Conservation (phyloP, 2,113 vertebrate species). For the Muntiacus reevesi region DNA sequence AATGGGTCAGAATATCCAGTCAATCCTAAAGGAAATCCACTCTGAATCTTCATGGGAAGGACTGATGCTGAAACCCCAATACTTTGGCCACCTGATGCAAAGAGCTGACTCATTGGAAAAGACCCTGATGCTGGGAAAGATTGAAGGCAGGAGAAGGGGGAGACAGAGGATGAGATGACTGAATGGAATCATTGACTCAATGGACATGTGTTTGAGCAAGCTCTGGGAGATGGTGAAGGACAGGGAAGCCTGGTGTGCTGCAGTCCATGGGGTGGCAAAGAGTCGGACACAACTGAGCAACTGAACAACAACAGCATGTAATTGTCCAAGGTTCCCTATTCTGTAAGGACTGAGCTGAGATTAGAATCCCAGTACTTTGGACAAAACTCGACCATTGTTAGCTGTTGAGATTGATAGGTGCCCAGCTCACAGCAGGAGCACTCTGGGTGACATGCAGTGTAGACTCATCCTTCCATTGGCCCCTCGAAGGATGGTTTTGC, state of each 20-base stretch:
- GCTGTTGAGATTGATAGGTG: accelerated
- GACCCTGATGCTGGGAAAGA: not conserved
- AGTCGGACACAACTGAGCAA: accelerated
- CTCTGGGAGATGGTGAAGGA: not conserved
- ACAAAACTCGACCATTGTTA: not conserved
- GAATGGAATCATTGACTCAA: not conserved
- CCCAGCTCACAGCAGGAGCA: accelerated
- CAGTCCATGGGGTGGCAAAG: not conserved
- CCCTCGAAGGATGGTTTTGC: not conserved
- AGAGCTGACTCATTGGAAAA: not conserved
- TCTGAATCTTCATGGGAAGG: not conserved
- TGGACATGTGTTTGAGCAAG: not conserved
- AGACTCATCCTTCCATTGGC: not conserved
- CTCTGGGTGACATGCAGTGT: accelerated
- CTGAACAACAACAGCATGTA: not conserved
- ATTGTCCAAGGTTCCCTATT: not conserved
- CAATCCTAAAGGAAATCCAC: not conserved
- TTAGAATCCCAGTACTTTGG: not conserved
- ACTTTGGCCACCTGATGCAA: not conserved
- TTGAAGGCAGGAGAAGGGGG: not conserved
- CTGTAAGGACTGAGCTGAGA: not conserved
- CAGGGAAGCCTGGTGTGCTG: not conserved
- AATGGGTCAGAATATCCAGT: not conserved
- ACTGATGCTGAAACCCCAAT: not conserved
- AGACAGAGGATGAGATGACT: not conserved